Evolutionary conservation across 2,797 vertebrate genomes (phyloP), one percentile per base, ranked within the genome.

Genomic region (Adelosebastes latens): DNA sequence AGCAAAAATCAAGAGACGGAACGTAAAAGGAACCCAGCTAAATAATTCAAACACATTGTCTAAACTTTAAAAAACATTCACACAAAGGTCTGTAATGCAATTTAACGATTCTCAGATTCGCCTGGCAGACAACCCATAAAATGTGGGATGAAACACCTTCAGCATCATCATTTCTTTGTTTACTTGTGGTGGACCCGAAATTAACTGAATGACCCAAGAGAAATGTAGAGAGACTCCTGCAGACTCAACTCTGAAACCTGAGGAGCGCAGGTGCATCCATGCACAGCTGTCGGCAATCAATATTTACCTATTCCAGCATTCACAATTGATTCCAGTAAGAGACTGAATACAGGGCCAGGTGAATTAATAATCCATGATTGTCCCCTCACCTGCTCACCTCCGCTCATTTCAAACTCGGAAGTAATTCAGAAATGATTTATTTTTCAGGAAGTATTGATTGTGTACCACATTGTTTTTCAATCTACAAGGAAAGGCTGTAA

Each of bases 321-420:
- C 79, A 65, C 64, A 34, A 80, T 67, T 82, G 79, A 84, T 84
- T 61, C 56, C 34, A 82, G 58, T 62, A 67, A 84, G 77, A 75
- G 75, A 79, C 81, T 74, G 67, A 81, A 53, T 14, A 42, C 56
- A 34, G 67, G 64, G 73, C 5, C 56, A 74, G 64, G 56, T 85
- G 61, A 79, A 89, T 91, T 80, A 88, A 89, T 88, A 89, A 90
- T 84, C 71, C 80, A 87, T 85, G 83, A 80, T 70, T 61, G 68
- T 79, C 71, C 66, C 56, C 69, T 89, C 79, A 82, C 62, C 78
- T 76, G 69, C 77, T 79, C 70, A 49, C 60, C 72, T 88, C 87
- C 76, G 72, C 77, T 83, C 78, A 31, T 24, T 69, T 82, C 49
- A 72, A 60, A 75, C 70, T 80, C 42, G 11, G 80, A 87, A 82